Evolutionary conservation across 2,888 invertebrate species (phyloP), one percentile per base, ranked within the genome.

Genomic region (Brachypalpus laphriformis): DNA sequence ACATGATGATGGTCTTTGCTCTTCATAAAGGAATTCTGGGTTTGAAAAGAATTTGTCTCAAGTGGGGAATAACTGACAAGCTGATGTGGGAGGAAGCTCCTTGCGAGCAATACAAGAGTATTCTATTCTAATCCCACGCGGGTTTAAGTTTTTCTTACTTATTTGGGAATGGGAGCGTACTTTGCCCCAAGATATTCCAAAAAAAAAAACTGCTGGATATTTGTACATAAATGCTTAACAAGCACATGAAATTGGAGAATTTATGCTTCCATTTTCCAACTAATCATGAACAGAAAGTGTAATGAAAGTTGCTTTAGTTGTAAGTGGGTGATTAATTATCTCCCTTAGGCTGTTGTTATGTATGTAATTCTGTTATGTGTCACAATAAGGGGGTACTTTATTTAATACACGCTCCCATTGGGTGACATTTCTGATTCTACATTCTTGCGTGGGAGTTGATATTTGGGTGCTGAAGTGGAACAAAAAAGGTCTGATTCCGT

Each of bases 1-100:
- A 8, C 34, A 57, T 34, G 54, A 56, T 56, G 59, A 9, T n/a
- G n/a, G n/a, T 40, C 16, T 40, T 72, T 63, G 8, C 14, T 20
- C 31, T 63, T 22, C 3, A 70, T 20, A 25, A 25, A 54, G n/a
- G 34, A 31, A 54, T 25, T 1, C 34, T 54, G 11, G 9, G 37
- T 56, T 65, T 66, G 18, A 37, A 47, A 28, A 63, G 25, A 22
- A 34, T 49, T 18, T 37, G 40, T 71, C 16, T 14, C 16, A 47
- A 34, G 45, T 34, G 8, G 22, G 3, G 25, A 56, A 57, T 7
- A 7, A 4, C 16, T 45, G 45, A 45, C 45, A 18, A 18, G 9
- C 8, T 37, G n/a, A 3, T 11, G 34, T 71, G 70, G 42, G 31
- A n/a, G 25, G 18, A 11, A 57, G 18, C 16, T 20, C 8, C 2